Evolutionary conservation across 2,113 vertebrate species (phyloP).

Genomic region (Rattus rattus): DNA sequence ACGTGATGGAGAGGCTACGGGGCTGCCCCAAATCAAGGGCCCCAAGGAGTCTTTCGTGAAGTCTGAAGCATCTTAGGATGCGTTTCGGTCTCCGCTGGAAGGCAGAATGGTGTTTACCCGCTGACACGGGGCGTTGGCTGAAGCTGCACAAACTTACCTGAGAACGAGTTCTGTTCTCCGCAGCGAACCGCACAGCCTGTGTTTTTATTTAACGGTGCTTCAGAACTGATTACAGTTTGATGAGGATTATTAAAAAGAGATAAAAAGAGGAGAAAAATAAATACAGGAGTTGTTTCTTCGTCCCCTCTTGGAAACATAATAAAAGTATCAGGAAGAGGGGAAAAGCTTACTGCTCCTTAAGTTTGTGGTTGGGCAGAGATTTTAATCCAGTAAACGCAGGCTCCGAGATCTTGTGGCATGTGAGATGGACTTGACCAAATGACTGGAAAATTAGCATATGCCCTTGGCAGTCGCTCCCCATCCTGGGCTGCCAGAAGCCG

Average conservation of each 20-base stretch:
- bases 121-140: not conserved
- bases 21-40: not conserved
- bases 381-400: constrained; percentile 54
- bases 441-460: constrained; percentile 63
- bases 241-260: constrained; percentile 39
- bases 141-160: constrained; percentile 62
- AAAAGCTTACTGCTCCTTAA: not conserved
- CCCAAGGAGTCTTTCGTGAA: not conserved
- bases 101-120: not conserved
- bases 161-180: constrained; percentile 21
- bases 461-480: constrained; percentile 35
- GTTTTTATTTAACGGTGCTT: constrained; percentile 15
- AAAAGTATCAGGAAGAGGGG: constrained; percentile 2
- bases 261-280: constrained; percentile 21
- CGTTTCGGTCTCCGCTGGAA: not conserved
- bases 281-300: not conserved
- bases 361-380: constrained; percentile 45
- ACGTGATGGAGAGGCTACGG: not conserved
- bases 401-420: not conserved
- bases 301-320: constrained; percentile 32
- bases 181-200: not conserved
- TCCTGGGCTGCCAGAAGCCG: not conserved
- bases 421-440: constrained; percentile 54
- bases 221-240: not conserved
- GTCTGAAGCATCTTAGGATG: not conserved